Percentiles rank a stretch among this genome's conserved stretches.
phyloP scores from a whole-genome alignment of 2,113 vertebrate species.

The Turdus rufiventris region DNA sequence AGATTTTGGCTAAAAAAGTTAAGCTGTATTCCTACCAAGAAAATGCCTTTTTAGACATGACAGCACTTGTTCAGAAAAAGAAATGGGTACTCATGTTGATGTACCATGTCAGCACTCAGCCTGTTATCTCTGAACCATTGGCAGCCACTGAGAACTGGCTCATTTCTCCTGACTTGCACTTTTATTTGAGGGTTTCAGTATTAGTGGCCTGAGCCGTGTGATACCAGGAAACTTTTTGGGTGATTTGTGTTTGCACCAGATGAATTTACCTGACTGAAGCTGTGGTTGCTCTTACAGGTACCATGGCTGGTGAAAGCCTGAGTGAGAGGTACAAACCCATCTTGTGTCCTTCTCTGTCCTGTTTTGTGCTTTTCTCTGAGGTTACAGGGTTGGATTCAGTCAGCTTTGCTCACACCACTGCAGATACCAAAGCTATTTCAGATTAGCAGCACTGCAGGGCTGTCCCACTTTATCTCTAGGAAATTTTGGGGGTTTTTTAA shows the following conservation, averaged over 20 bases:
- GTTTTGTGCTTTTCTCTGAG: neutral
- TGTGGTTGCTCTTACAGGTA: neutral
- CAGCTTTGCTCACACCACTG: neutral
- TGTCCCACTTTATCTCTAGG: neutral
- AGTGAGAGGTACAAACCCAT: neutral
- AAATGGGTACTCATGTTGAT: neutral
- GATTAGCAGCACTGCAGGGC: neutral
- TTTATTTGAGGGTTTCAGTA: neutral
- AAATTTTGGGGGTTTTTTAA: rapidly evolving
- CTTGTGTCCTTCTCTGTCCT: rapidly evolving
- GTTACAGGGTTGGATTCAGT: rapidly evolving
- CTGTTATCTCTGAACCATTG: neutral
- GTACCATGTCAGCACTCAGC: neutral
- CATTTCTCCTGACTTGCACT: neutral
- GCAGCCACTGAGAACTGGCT: neutral
- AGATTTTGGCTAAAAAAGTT: neutral
- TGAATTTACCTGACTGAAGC: neutral
- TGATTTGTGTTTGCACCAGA: neutral
- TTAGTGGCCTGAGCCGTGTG: neutral
- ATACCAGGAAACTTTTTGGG: neutral
- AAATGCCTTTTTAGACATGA: neutral
- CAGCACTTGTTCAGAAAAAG: neutral
- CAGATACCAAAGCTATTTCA: rapidly evolving
- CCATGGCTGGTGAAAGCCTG: rapidly evolving
- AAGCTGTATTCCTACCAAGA: neutral